Evolutionary conservation across 2,888 invertebrate genomes (phyloP).

Genomic region (Drosophila suboccidentalis): DNA sequence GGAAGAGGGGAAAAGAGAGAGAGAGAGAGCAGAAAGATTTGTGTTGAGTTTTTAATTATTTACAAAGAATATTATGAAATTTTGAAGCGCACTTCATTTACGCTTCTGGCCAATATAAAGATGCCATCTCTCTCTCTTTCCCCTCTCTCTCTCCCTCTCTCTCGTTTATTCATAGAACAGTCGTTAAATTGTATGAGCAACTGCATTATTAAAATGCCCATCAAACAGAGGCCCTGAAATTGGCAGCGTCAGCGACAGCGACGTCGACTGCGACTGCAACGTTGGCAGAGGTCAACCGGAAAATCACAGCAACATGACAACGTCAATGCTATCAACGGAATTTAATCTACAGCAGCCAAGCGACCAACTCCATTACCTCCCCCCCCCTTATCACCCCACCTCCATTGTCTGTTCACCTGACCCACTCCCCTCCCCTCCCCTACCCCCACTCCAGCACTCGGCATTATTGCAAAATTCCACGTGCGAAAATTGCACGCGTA

Average conservation of each 20-base stretch:
- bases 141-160: neutral
- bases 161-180: conserved; percentile 2
- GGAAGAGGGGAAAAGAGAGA: conserved; percentile 1
- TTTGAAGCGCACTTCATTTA: conserved; percentile 52
- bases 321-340: conserved; percentile 68
- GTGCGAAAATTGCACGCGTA: conserved; percentile 74
- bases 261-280: conserved; percentile 8
- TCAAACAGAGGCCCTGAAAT: conserved; percentile 54
- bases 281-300: conserved; percentile 64
- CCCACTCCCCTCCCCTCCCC: neutral
- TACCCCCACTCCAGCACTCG: conserved; percentile 33
- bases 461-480: conserved; percentile 76
- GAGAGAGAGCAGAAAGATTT: conserved; percentile 30
- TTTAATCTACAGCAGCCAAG: conserved; percentile 70
- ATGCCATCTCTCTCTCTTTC: neutral
- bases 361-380: conserved; percentile 9
- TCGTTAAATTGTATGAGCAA: conserved; percentile 49
- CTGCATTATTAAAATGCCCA: conserved; percentile 73
- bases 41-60: conserved; percentile 63
- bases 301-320: conserved; percentile 71
- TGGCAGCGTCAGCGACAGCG: conserved; percentile 36
- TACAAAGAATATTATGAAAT: conserved; percentile 57
- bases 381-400: neutral
- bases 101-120: conserved; percentile 25
- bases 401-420: conserved; percentile 1